Conservation (phyloP, 2,888 invertebrate genomes). For the Patella caerulea region DNA sequence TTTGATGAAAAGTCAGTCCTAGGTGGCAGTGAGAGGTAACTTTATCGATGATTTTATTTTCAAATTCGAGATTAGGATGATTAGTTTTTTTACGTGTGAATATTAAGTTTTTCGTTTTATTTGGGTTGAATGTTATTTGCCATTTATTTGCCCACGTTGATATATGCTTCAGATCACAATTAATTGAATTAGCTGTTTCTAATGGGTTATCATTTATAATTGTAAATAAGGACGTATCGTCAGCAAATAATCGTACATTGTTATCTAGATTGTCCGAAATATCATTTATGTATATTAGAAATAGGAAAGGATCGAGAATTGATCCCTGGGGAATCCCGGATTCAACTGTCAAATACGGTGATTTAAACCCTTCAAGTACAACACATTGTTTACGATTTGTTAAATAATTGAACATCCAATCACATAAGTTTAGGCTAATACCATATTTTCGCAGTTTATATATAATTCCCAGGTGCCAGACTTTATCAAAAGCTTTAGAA, state of each 20-base stretch:
- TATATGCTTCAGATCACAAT: too few species aligned
- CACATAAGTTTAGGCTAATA: slow-evolving; percentile 10
- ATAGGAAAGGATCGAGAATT: slow-evolving; percentile 24
- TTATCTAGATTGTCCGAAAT: slow-evolving; percentile 12
- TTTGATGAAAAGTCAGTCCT: too few species aligned
- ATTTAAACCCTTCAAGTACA: not conserved
- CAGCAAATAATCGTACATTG: slow-evolving; percentile 26
- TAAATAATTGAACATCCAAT: not conserved
- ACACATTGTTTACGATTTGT: not conserved
- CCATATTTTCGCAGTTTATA: slow-evolving; percentile 10
- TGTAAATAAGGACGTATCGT: slow-evolving; percentile 10
- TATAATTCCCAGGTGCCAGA: slow-evolving; percentile 8
- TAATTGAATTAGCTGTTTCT: too few species aligned
- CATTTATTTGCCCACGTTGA: too few species aligned
- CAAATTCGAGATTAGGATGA: too few species aligned
- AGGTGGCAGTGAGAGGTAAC: too few species aligned
- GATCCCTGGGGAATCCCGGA: slow-evolving; percentile 26
- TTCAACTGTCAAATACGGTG: not conserved
- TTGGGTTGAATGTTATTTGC: too few species aligned
- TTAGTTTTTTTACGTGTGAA: too few species aligned
- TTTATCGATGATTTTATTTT: too few species aligned
- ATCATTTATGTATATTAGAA: too few species aligned
- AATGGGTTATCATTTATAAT: too few species aligned
- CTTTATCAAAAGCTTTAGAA: slow-evolving; percentile 22
- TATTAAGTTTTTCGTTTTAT: too few species aligned